Base-by-base conservation (phyloP, 2,888 invertebrate genomes). In the Lepidochitona cinerea region DNA sequence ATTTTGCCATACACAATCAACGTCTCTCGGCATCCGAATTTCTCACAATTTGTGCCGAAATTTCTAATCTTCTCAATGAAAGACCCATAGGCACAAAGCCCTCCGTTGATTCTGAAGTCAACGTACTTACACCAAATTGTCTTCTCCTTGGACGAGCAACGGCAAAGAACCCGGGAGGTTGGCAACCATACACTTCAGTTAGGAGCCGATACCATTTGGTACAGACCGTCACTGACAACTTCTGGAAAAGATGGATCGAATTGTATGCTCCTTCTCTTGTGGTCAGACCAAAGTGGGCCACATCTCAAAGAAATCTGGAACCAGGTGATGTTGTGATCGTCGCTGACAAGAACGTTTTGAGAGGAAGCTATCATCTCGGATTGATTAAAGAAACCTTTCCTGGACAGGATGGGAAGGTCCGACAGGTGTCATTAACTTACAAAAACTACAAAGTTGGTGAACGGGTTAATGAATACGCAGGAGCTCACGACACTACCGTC, bases 1-100 rank as follows among this genome's bases (percentile, higher is more conserved):
- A 49, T 49, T 71, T 71, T 37, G 32, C 49, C 6, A 49, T 71
- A 14, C 53, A 70, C 9, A 70, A 70, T 35, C 70, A 70, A 54
- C 5, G 70, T 6, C 54, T 54, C 18, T 29, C 54, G 5, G 70
- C 54, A 4, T 54, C 70, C 4, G 70, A 70, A 70, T 54, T 59
- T 1, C 35, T 59, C 1, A 70, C 70, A 6, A 59, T 54, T 0
- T 70, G 70, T 59, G 35, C 33, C 23, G 70, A 70, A 59, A 35
- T 37, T 0, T 18, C 59, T 14, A 70, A 70, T 36, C 26, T 70
- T 12, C 59, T 70, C 9, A 70, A 70, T 59, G 70, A 70, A 59
- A 59, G 70, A 36, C 70, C 35, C 3, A 23, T 33, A 14, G 70
- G 70, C 6, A 29, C 18, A 12, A 70, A 23, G 26, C 33, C 14